phyloP scores from a whole-genome alignment of 1,140 invertebrate species.

The Ctenoplectra terminalis region DNA sequence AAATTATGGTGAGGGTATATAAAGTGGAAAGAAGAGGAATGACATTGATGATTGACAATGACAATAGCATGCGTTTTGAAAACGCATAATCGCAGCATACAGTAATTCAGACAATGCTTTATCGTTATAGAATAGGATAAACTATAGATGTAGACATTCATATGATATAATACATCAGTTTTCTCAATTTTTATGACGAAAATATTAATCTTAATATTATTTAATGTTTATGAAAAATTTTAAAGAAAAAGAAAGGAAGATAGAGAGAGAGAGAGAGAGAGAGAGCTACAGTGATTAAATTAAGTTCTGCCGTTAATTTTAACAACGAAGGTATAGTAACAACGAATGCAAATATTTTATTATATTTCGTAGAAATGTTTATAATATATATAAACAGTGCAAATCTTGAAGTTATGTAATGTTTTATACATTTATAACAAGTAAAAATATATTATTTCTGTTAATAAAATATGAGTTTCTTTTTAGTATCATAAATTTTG shows the following conservation, averaged over 20 bases:
- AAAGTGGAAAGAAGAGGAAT: neutral
- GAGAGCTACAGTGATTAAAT: no score
- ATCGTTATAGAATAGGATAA: neutral
- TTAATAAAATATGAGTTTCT: no score
- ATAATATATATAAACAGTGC: neutral
- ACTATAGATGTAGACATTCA: neutral
- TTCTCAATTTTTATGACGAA: neutral
- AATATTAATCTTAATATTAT: neutral
- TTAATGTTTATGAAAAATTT: neutral
- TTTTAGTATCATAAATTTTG: no score
- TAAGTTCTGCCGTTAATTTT: no score
- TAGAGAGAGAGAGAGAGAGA: no score
- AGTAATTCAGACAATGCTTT: constrained; percentile 2
- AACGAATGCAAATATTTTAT: neutral
- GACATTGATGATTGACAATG: constrained; percentile 8
- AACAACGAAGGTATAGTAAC: no score
- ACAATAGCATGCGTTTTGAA: neutral
- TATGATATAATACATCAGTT: neutral
- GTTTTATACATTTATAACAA: neutral
- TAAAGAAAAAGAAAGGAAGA: no score
- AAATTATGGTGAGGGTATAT: neutral
- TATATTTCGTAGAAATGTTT: neutral
- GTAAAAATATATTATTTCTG: neutral
- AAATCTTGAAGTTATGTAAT: neutral
- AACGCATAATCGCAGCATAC: neutral